These are phyloP conservation scores for Julus scanicus DNA, from an alignment of 2,888 invertebrate genomes.

Conservation along the genomic window DNA sequence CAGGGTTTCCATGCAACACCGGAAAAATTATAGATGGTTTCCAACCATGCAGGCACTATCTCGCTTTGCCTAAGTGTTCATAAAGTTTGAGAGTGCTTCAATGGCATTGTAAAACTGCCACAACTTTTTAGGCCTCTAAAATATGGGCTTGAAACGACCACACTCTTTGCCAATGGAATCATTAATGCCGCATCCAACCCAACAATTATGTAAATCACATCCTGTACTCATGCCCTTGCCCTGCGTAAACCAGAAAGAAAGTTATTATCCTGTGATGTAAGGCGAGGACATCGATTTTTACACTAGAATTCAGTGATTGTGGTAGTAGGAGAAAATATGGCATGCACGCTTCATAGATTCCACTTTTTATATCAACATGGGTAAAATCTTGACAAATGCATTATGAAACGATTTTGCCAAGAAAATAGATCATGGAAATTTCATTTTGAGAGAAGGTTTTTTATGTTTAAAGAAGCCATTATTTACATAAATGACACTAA, in stretches of 20 bases:
- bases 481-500: no score
- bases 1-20: neutral
- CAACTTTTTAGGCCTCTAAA: neutral
- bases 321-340: neutral
- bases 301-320: neutral
- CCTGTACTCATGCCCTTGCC: neutral
- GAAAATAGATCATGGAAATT: neutral
- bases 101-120: slow-evolving; percentile 37
- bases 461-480: no score
- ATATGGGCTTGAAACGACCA: neutral
- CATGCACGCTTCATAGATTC: neutral
- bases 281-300: slow-evolving; percentile 16
- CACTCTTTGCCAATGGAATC: neutral
- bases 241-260: neutral
- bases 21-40: slow-evolving; percentile 16
- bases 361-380: neutral
- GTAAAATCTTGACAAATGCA: neutral
- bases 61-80: slow-evolving; percentile 30
- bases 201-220: slow-evolving; percentile 42
- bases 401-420: neutral
- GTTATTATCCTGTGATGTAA: neutral
- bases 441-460: neutral
- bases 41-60: neutral
- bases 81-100: neutral
- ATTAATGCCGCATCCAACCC: neutral